These are phyloP conservation scores for Rhopilema esculentum DNA, from an alignment of 30 jellyfish, hydroid and myxozoan genomes.

Conservation along the genomic window DNA sequence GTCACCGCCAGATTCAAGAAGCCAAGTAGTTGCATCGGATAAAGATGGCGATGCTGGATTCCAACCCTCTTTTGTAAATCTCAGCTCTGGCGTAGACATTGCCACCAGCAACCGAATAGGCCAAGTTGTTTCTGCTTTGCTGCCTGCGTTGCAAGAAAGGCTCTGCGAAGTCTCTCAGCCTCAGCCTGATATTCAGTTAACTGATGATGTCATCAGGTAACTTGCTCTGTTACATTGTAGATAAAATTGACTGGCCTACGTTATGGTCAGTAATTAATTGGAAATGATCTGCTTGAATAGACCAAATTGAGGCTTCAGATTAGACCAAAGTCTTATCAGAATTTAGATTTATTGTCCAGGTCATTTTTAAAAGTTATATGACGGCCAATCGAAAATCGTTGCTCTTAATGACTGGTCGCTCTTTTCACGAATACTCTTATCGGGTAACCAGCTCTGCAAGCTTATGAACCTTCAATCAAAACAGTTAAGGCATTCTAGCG, in stretches of 20 bases:
- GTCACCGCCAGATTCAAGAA: not conserved
- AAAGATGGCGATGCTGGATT: not conserved
- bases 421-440: not conserved
- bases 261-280: not conserved
- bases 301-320: not conserved
- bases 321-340: too few relatives aligned
- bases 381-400: too few relatives aligned
- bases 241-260: too few relatives aligned
- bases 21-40: not conserved
- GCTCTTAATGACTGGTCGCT: not conserved
- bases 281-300: not conserved
- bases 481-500: too few relatives aligned
- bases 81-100: not conserved
- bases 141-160: conserved; percentile 8
- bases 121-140: not conserved
- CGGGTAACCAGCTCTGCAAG: too few relatives aligned
- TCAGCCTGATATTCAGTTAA: not conserved
- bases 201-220: conserved; percentile 24
- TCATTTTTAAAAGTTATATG: too few relatives aligned
- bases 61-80: not conserved
- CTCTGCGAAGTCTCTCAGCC: not conserved
- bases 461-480: too few relatives aligned
- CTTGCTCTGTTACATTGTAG: too few relatives aligned
- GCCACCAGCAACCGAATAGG: not conserved
- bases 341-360: too few relatives aligned